Percentiles rank a stretch among this genome's conserved stretches.
These are phyloP conservation scores for Piliocolobus tephrosceles DNA, from an alignment of 2,113 vertebrate genomes.

Conservation along the genomic window DNA sequence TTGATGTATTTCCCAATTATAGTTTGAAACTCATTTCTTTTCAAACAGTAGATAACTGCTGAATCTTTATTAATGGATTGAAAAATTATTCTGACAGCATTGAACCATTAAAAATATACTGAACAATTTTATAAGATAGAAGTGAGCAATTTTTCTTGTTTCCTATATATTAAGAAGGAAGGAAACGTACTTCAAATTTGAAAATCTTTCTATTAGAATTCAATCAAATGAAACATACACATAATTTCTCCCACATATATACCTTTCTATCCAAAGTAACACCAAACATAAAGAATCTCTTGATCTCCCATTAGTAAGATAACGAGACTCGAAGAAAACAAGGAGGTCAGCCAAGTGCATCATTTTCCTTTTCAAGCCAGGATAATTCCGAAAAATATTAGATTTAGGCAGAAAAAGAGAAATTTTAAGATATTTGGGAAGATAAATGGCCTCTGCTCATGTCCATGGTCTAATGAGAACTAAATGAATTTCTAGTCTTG, in stretches of 20 bases:
- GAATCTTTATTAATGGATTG: background rate
- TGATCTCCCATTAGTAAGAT: background rate
- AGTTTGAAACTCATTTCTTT: slow-evolving; percentile 6
- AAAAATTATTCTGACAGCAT: background rate
- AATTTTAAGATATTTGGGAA: slow-evolving; percentile 17
- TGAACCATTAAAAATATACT: background rate
- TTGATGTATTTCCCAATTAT: background rate
- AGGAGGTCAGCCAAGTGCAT: background rate
- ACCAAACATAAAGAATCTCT: background rate
- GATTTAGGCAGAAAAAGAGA: background rate
- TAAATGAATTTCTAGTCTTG: slow-evolving; percentile 37
- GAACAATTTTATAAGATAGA: background rate
- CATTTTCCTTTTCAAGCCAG: background rate
- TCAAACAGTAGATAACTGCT: background rate
- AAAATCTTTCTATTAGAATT: slow-evolving; percentile 21
- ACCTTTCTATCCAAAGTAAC: background rate
- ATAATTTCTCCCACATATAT: background rate
- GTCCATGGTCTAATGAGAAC: background rate
- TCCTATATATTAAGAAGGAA: background rate
- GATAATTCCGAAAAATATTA: background rate
- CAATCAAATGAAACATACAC: background rate
- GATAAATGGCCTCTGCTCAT: slow-evolving; percentile 8
- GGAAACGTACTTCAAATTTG: background rate
- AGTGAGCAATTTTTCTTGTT: background rate
- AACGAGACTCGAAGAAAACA: background rate